Evolutionary conservation across 2,113 vertebrate genomes (phyloP).

Genomic region (Tyrannus savana): DNA sequence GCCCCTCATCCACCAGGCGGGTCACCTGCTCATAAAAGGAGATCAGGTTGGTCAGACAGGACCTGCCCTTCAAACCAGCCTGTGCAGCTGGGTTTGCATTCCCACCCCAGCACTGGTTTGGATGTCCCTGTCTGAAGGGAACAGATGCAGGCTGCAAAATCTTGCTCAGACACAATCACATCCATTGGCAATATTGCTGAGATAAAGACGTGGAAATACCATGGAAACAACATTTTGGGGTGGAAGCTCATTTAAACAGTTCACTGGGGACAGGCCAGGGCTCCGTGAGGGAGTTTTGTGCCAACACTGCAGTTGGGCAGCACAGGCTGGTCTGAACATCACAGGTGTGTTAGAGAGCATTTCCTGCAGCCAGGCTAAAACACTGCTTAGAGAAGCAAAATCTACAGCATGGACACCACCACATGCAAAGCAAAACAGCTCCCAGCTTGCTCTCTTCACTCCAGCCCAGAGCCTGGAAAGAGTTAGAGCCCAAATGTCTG

Average conservation of each 20-base stretch:
- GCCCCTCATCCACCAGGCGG: no score
- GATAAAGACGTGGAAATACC: neutral
- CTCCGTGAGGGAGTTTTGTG: neutral
- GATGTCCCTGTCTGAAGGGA: neutral
- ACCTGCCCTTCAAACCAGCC: neutral
- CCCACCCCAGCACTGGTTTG: accelerated
- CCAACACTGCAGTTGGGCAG: neutral
- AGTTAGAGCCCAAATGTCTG: neutral
- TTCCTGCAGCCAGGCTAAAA: neutral
- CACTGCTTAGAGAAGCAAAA: neutral
- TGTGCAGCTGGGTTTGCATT: neutral
- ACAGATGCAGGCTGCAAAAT: neutral
- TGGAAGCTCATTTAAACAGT: neutral
- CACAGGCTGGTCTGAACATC: neutral
- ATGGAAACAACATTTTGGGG: neutral
- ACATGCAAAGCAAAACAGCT: neutral
- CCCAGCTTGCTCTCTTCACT: neutral
- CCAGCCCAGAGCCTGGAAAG: neutral
- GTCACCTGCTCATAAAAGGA: no score
- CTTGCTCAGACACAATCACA: neutral
- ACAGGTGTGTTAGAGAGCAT: neutral
- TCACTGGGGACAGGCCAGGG: neutral
- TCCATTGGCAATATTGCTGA: neutral
- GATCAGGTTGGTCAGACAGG: no score
- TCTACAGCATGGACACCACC: neutral